Evolutionary conservation across 2,113 vertebrate species (phyloP), one percentile per base, ranked within the genome.

Genomic region (Apus apus): DNA sequence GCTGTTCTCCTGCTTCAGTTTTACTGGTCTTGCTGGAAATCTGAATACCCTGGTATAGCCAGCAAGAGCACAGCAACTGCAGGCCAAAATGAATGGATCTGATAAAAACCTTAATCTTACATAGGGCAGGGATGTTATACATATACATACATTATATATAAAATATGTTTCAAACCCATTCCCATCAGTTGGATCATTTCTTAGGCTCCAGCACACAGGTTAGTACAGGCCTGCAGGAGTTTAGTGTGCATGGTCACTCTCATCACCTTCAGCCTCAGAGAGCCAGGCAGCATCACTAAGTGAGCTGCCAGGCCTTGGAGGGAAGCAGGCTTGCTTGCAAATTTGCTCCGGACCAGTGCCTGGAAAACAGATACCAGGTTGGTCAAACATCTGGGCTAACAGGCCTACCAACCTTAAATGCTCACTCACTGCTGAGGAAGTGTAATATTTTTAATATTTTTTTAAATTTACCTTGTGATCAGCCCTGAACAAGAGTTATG

Each of bases 81-180:
- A 43, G 34, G 36, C 50, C 13, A 48, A 65, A 93, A 53, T 21
- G 13, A 56, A 61, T 56, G 8, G 19, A 25, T 56, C 60, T 84
- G 3, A 61, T 66, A 34, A 57, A 76, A 68, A 76, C 5, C 18
- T 74, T 71, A 54, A n/a, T 9, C 9, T 32, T 34, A 36, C 19
- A 21, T 11, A 19, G 2, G 2, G 13, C 8, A 58, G n/a, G 13
- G 56, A 17, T 8, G 9, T 27, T 38, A 1, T 19, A 7, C 5
- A 27, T 13, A 27, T n/a, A 6, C 7, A 20, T 20, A 34, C 27
- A 60, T 13, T 13, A 4, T 53, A 2, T 43, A 2, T 19, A 6
- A 4, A n/a, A 30, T 18, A 36, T 21, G 15, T 50, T 54, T 73
- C 32, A 62, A 78, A 12, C 10, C 8, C 3, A 0, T 61, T 79